Conservation (phyloP, 2,888 invertebrate species). For the Scelioninae gen. 2 region DNA sequence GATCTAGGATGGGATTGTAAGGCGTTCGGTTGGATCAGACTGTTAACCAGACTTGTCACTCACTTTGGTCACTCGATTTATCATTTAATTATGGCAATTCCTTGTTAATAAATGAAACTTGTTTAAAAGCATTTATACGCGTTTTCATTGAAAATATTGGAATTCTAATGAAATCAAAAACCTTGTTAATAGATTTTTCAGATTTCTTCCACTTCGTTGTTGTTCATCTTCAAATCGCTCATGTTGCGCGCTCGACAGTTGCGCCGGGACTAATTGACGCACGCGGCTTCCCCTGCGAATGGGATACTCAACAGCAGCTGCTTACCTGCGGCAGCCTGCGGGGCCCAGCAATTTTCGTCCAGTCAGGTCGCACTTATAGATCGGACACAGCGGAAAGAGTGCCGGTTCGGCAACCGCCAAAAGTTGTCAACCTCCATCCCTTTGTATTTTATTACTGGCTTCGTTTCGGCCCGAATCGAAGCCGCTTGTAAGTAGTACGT, state of each 20-base stretch:
- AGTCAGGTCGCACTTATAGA: conserved; percentile 50
- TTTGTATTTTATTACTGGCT: conserved; percentile 59
- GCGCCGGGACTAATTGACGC: conserved; percentile 74
- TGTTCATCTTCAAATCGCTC: conserved; percentile 59
- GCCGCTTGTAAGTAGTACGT: conserved; percentile 52
- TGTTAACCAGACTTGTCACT: background rate
- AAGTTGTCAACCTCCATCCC: conserved; percentile 54
- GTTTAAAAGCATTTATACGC: too few species aligned
- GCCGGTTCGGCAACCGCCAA: conserved; percentile 61
- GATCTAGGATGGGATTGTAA: background rate
- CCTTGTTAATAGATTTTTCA: too few species aligned
- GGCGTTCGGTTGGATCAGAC: too few species aligned
- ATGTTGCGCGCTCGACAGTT: conserved; percentile 74
- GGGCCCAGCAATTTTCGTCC: conserved; percentile 49
- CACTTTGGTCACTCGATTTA: too few species aligned
- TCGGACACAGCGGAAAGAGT: conserved; percentile 54
- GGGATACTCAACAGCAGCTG: conserved; percentile 68
- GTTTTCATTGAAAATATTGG: too few species aligned
- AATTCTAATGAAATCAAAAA: too few species aligned
- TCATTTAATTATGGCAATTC: too few species aligned
- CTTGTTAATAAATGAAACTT: too few species aligned
- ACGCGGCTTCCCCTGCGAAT: conserved; percentile 61
- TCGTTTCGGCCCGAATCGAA: conserved; percentile 53
- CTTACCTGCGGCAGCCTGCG: conserved; percentile 67
- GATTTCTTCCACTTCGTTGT: conserved; percentile 45